Evolutionary conservation across 2,888 invertebrate genomes (phyloP), one percentile per base, ranked within the genome.

Genomic region (Euplexia lucipara): DNA sequence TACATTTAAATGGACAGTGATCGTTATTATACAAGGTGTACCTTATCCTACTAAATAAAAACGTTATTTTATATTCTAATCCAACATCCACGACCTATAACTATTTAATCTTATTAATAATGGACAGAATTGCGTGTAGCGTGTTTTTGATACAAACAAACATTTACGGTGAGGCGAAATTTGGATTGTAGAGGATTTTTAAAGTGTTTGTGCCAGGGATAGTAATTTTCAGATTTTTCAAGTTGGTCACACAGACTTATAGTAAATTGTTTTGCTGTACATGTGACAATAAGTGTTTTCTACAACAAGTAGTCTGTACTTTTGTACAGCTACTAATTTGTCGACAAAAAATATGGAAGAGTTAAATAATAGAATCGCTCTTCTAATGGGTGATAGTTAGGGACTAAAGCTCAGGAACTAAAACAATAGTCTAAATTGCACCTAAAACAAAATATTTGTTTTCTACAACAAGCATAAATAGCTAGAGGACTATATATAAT

Each of bases 91-190:
- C 85, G 83, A 87, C 88, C 89, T 91, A 90, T 79, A 73, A 56
- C 68, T 79, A 82, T 75, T 56, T 75, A 77, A 79, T 79, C 93
- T 93, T 94, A 93, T 70, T 78, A 86, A 86, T 75, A 95, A 92
- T 95, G 95, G 95, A 95, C 95, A 95, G 95, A 94, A 91, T 95
- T 94, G 95, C 95, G 88, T 92, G 91, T 93, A 91, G 94, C 93
- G 92, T 94, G 91, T 89, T 79, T 82, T 69, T 84, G 84, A 85
- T 87, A 80, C 82, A 86, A 81, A 78, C 79, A 86, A 76, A 78
- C 70, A 71, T 81, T 78, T 81, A 83, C 86, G 86, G 87, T 86
- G 87, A 81, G 79, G 89, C 87, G 89, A 86, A 87, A 81, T 65
- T 74, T 62, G 49, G 48, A 60, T 63, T 42, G 60, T 30, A 16